Percentiles rank a stretch among this genome's conserved stretches.
phyloP scores from a whole-genome alignment of 2,797 vertebrate genomes.

The Gorsachius magnificus region DNA sequence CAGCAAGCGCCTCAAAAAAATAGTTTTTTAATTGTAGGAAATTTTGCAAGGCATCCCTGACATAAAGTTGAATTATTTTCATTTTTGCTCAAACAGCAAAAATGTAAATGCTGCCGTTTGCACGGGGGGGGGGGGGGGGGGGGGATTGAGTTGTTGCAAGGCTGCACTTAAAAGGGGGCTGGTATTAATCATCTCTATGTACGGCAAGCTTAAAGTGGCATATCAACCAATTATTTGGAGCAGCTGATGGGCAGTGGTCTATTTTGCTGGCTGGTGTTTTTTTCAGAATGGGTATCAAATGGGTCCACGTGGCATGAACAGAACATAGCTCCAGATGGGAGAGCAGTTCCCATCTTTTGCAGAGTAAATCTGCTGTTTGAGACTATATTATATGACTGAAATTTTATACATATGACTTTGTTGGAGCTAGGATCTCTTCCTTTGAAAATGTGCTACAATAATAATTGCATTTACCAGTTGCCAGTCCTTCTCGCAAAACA shows the following conservation, averaged over 20 bases:
- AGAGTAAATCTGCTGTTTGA: conserved; percentile 71
- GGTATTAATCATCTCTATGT: conserved; percentile 32
- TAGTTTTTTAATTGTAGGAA: conserved; percentile 50
- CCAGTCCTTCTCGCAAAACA: conserved; percentile 65
- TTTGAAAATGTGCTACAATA: conserved; percentile 73
- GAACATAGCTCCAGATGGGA: conserved; percentile 71
- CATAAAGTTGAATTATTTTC: conserved; percentile 71
- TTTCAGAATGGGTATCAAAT: conserved; percentile 21
- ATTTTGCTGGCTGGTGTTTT: conserved; percentile 41
- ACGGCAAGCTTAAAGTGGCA: conserved; percentile 41
- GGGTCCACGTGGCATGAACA: conserved; percentile 53
- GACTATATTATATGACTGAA: conserved; percentile 72
- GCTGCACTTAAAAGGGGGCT: conserved; percentile 33
- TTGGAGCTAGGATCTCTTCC: conserved; percentile 72
- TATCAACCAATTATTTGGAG: conserved; percentile 28
- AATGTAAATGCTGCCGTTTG: conserved; percentile 61
- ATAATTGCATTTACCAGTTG: conserved; percentile 74
- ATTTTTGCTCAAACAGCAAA: conserved; percentile 68
- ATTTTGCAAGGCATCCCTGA: conserved; percentile 52
- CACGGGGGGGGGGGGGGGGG: neutral
- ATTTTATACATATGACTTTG: conserved; percentile 81
- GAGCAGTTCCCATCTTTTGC: conserved; percentile 68
- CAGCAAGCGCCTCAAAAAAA: conserved; percentile 42
- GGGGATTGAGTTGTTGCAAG: neutral
- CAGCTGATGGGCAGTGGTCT: conserved; percentile 46